Base-by-base conservation (phyloP, 1,140 invertebrate genomes). In the Odontomachus brunneus region DNA sequence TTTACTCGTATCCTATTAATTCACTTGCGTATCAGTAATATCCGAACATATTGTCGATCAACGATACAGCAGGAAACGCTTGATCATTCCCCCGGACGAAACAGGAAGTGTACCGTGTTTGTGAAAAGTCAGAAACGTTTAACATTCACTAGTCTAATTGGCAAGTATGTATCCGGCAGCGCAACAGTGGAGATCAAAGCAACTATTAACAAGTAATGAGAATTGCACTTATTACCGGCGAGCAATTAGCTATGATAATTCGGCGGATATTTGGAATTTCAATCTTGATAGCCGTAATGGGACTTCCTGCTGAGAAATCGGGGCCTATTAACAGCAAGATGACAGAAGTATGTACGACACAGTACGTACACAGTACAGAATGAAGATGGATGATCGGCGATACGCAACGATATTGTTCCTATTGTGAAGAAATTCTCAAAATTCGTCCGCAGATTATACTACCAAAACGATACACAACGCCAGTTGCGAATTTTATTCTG, bases 151-250 rank as follows among this genome's bases (percentile, higher is more conserved):
- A 80, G 51, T 80, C 33, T 80, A 80, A 80, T 71, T 80, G 53
- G 65, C 44, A 59, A 80, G 51, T 80, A 55, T 69, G 63, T 78
- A 80, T 48, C 75, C 75, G 53, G 65, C 51, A 71, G 38, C 24
- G 65, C 14, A 75, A n/a, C 59, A 17, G 59, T 51, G 24, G 15
- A 65, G 51, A 69, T 48, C 51, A 33, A 80, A 80, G 57, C 75
- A 80, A 71, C 49, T 69, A 80, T 59, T 71, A 80, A 80, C 51
- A 38, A 80, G 65, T 59, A 80, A 80, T 80, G 75, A 80, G 75
- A 71, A 80, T 69, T 80, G 65, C 75, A 59, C 57, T 80, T 22
- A 71, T 80, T 69, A 69, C 65, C 24, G 14, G 3, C 49, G 24
- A 59, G 51, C 44, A 69, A 80, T 80, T 80, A 78, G 22, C 75